phyloP scores from a whole-genome alignment of 1,140 invertebrate species.

The Bombus sibiricus region DNA sequence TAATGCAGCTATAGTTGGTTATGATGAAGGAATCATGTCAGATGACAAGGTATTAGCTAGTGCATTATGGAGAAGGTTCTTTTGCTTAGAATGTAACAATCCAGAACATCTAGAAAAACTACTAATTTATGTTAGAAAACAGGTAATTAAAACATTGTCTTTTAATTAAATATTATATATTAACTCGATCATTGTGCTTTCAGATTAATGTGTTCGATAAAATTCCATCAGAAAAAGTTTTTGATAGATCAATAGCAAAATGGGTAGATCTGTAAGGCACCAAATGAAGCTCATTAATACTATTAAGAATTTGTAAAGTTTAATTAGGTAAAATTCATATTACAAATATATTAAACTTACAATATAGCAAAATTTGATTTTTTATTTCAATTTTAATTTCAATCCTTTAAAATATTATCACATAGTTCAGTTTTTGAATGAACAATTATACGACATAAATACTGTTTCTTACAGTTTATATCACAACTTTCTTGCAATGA shows the following conservation, averaged over 20 bases:
- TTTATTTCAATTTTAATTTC: neutral
- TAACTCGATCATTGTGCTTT: conserved; percentile 40
- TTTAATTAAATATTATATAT: neutral
- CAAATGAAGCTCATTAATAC: conserved; percentile 8
- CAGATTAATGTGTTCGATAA: conserved; percentile 79
- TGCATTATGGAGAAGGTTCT: conserved; percentile 93
- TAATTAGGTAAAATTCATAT: conserved; percentile 14
- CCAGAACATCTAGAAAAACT: conserved; percentile 86
- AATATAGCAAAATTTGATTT: neutral
- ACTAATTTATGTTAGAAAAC: conserved; percentile 88
- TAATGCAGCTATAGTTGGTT: conserved; percentile 91
- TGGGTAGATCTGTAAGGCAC: conserved; percentile 72
- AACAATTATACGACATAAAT: conserved; percentile 31
- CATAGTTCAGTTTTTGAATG: neutral
- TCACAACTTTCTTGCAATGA: conserved; percentile 83
- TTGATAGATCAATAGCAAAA: conserved; percentile 74
- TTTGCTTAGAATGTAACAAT: conserved; percentile 85
- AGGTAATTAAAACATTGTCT: conserved; percentile 81
- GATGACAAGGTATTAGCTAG: conserved; percentile 89
- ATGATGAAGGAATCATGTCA: conserved; percentile 91
- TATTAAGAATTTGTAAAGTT: conserved; percentile 27
- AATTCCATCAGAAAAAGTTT: conserved; percentile 76
- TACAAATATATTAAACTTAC: conserved; percentile 11
- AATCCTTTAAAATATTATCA: neutral
- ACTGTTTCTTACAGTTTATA: conserved; percentile 81